These are phyloP conservation scores for Gnatocerus cornutus DNA, from an alignment of 2,888 invertebrate genomes.

Conservation along the genomic window DNA sequence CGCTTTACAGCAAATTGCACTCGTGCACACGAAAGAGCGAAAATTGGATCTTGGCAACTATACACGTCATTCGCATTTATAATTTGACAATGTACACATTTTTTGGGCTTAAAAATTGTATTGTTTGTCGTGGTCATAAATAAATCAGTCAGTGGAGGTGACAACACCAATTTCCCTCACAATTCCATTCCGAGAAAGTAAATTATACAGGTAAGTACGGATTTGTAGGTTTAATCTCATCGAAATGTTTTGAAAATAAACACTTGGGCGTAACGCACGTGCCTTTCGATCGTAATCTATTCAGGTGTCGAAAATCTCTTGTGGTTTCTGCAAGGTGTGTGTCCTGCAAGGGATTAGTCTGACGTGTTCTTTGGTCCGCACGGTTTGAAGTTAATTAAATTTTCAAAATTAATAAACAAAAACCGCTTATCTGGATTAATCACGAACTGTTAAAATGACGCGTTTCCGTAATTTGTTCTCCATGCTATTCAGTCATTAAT, in stretches of 20 bases:
- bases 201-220: constrained; percentile 43
- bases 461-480: background rate
- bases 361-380: constrained; percentile 25
- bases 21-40: constrained; percentile 16
- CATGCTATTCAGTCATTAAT: background rate
- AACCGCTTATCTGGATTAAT: constrained; percentile 1
- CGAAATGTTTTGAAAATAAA: constrained; percentile 53
- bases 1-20: constrained; percentile 34
- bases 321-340: constrained; percentile 36
- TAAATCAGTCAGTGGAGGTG: constrained; percentile 54
- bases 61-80: constrained; percentile 5
- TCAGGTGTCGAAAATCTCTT: constrained; percentile 55
- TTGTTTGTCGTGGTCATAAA: background rate
- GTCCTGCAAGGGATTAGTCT: constrained; percentile 30
- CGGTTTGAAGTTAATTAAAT: constrained; percentile 25
- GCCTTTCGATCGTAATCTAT: constrained; percentile 53
- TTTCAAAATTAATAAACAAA: constrained; percentile 9
- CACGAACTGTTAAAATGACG: background rate
- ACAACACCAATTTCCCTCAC: constrained; percentile 52
- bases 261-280: constrained; percentile 53
- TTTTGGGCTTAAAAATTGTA: too few species aligned
- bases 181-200: constrained; percentile 53
- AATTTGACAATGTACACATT: background rate
- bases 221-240: constrained; percentile 29
- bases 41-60: constrained; percentile 1